These are phyloP conservation scores for Vanessa atalanta DNA, from an alignment of 1,140 invertebrate genomes.

Conservation along the genomic window DNA sequence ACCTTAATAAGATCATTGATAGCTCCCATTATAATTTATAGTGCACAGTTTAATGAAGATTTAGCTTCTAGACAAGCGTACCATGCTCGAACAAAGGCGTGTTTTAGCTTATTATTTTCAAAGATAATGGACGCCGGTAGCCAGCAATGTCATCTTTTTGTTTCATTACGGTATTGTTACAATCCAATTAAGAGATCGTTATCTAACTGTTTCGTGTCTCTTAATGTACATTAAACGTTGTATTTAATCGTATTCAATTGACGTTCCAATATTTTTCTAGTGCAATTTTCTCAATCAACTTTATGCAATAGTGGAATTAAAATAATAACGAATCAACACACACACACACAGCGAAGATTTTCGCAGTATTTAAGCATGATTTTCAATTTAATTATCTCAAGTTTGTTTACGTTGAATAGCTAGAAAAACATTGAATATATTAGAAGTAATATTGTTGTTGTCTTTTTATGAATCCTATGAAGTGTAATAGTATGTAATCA, in stretches of 20 bases:
- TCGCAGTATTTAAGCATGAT: too few species aligned
- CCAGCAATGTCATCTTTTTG: conserved; percentile 55
- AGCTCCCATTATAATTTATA: conserved; percentile 58
- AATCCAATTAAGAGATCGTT: conserved; percentile 35
- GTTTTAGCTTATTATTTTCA: conserved; percentile 59
- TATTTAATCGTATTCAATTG: conserved; percentile 12
- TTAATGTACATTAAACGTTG: conserved; percentile 2
- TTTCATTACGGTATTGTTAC: conserved; percentile 46
- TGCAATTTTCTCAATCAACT: too few species aligned
- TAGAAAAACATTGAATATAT: too few species aligned
- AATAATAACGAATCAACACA: too few species aligned
- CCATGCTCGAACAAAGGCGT: conserved; percentile 38
- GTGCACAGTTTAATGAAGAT: conserved; percentile 66
- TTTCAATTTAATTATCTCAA: too few species aligned
- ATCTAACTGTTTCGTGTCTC: not conserved
- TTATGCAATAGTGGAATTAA: too few species aligned
- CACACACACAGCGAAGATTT: too few species aligned
- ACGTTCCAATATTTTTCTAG: not conserved
- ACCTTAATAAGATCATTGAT: conserved; percentile 66
- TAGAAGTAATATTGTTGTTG: too few species aligned
- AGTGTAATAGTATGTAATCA: too few species aligned
- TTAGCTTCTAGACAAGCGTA: conserved; percentile 46
- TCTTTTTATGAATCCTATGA: too few species aligned
- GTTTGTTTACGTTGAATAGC: too few species aligned
- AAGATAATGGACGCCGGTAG: conserved; percentile 55